Evolutionary conservation across 2,888 invertebrate species (phyloP).

Genomic region (Trichacis sp.): DNA sequence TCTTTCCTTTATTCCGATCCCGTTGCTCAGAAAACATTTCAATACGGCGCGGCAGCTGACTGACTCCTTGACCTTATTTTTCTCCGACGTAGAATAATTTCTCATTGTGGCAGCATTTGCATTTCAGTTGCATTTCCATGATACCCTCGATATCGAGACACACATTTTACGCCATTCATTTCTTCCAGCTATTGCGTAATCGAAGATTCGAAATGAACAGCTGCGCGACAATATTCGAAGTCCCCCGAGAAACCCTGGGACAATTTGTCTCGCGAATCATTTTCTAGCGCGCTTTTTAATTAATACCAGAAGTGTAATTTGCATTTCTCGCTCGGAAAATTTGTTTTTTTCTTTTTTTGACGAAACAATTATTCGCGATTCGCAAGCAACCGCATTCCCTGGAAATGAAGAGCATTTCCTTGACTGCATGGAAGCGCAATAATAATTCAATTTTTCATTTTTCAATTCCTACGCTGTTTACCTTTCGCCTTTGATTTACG

Average conservation of each 20-base stretch:
- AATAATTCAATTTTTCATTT: not conserved
- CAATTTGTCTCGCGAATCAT: not conserved
- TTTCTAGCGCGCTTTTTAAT: not conserved
- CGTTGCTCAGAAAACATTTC: not conserved
- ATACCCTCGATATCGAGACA: not conserved
- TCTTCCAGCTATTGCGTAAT: not conserved
- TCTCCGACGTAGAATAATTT: not conserved
- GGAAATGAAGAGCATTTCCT: too few species aligned
- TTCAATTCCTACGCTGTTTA: not conserved
- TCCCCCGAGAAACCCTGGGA: not conserved
- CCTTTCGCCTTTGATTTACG: not conserved
- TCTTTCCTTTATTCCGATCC: not conserved
- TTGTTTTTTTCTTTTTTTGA: too few species aligned
- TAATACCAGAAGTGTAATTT: not conserved
- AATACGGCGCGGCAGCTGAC: not conserved
- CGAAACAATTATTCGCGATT: not conserved
- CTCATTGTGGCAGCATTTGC: not conserved
- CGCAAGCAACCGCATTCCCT: not conserved
- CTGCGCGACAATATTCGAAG: not conserved
- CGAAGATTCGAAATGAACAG: not conserved
- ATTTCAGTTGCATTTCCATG: not conserved
- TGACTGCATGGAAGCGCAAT: not conserved
- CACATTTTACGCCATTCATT: not conserved
- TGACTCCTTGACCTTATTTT: conserved; percentile 5
- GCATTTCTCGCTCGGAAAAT: not conserved